A percentile compares a stretch with the other conserved stretches of the same genome.
These are phyloP conservation scores for Drosophila picticornis DNA, from an alignment of 2,888 invertebrate genomes.

Conservation along the genomic window DNA sequence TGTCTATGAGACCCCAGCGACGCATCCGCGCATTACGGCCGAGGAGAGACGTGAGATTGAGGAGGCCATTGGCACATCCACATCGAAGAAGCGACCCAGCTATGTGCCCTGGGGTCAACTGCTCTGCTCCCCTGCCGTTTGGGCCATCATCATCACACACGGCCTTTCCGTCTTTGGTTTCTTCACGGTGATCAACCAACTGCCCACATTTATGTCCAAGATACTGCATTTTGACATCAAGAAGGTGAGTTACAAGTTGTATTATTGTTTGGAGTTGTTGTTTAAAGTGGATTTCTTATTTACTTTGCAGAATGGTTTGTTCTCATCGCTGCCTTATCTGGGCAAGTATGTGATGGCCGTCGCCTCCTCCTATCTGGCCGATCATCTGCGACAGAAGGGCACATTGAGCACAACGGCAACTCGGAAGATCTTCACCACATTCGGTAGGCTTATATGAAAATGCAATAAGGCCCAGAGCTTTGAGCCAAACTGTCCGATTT, in stretches of 20 bases:
- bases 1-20: conserved; percentile 92
- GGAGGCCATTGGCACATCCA: conserved; percentile 89
- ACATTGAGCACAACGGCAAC: conserved; percentile 90
- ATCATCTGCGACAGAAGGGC: conserved; percentile 89
- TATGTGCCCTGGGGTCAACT: conserved; percentile 91
- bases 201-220: conserved; percentile 94
- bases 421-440: conserved; percentile 89
- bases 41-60: conserved; percentile 91
- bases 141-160: conserved; percentile 94
- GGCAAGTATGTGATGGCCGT: conserved; percentile 94
- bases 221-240: conserved; percentile 92
- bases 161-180: conserved; percentile 94
- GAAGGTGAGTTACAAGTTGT: conserved; percentile 85
- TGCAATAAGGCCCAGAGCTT: not conserved
- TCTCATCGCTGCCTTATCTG: conserved; percentile 94
- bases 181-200: conserved; percentile 94
- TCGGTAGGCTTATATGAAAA: conserved; percentile 85
- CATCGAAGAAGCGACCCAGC: conserved; percentile 87
- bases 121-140: conserved; percentile 90
- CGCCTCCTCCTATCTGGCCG: conserved; percentile 90
- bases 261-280: not conserved
- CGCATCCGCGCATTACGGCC: conserved; percentile 92
- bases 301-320: conserved; percentile 90
- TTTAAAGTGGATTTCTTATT: not conserved
- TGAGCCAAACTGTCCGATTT: not conserved